Base-by-base conservation (phyloP, 2,113 vertebrate genomes). In the Asarcornis scutulata region DNA sequence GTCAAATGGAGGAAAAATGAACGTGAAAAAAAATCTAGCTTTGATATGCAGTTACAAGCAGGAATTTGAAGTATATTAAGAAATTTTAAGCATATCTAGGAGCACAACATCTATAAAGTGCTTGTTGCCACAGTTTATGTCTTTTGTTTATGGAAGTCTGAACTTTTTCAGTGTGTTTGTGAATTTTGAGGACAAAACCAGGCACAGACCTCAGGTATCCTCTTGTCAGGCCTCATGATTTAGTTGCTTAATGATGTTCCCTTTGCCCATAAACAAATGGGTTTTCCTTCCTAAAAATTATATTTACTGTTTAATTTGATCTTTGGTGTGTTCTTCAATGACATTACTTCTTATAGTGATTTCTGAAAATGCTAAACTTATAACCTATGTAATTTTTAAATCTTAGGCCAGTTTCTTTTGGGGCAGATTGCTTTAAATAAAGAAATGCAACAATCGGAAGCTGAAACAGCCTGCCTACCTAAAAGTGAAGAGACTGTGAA, bases 351-450 rank as follows among this genome's bases (percentile, higher is more conserved):
- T 60, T 78, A 32, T 1, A 25, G 5, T 77, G 67, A 71, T 17
- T 80, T 91, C 59, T 87, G 74, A 67, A 88, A 63, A 85, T 66
- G 53, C 44, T 88, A 58, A 42, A n/a, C 17, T 79, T 68, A 40
- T 13, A 74, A 95, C 8, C 0, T 69, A 36, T 81, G 20, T 72
- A 50, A 89, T 88, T 94, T 89, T 59, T 94, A 80, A 69, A 89
- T 92, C 95, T 55, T 89, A 99, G 99, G 98, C 86, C 97, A 98
- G 42, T 99, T 99, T 97, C 96, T 99, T 96, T 98, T 96, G 86
- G 97, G 98, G 40, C 97, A 96, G 60, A 72, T 90, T 44, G 86
- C 95, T 83, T 92, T 97, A 23, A 64, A 80, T 40, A 79, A 86
- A 31, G 96, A 96, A 27, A 29, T 46, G 58, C 34, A 52, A 12